A percentile compares a stretch with the other conserved stretches of the same genome.
These are phyloP conservation scores for Saturnia japonica DNA, from an alignment of 2,888 invertebrate species.

Conservation along the genomic window DNA sequence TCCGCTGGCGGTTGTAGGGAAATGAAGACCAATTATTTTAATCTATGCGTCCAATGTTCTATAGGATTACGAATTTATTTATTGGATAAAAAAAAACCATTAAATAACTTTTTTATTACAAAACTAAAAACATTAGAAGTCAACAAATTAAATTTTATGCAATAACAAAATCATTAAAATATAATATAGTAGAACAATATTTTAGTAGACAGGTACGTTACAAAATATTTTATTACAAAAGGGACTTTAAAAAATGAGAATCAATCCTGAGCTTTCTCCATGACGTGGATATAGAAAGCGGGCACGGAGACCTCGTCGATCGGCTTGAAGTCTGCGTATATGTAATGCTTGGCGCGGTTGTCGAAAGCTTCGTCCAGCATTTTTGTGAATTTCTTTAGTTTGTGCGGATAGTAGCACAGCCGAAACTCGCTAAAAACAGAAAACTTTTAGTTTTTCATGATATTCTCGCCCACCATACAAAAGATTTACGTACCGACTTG, in stretches of 20 bases:
- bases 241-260: neutral
- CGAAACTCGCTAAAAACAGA: constrained; percentile 86
- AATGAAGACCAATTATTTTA: no score
- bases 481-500: no score
- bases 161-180: neutral
- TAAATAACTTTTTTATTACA: neutral
- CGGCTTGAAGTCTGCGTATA: constrained; percentile 92
- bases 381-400: constrained; percentile 85
- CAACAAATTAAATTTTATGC: no score
- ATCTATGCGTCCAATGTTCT: no score
- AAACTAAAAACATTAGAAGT: neutral
- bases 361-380: constrained; percentile 89
- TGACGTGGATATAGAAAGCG: constrained; percentile 90
- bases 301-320: constrained; percentile 84
- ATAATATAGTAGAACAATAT: neutral
- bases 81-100: no score
- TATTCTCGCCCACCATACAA: no score
- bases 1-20: no score
- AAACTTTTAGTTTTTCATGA: no score
- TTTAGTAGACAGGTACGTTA: neutral
- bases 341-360: constrained; percentile 83
- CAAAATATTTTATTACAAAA: neutral
- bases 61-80: no score
- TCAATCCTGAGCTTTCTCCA: constrained; percentile 15
- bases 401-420: constrained; percentile 94